Evolutionary conservation across 2,888 invertebrate species (phyloP).

Genomic region (Phyllotreta striolata): DNA sequence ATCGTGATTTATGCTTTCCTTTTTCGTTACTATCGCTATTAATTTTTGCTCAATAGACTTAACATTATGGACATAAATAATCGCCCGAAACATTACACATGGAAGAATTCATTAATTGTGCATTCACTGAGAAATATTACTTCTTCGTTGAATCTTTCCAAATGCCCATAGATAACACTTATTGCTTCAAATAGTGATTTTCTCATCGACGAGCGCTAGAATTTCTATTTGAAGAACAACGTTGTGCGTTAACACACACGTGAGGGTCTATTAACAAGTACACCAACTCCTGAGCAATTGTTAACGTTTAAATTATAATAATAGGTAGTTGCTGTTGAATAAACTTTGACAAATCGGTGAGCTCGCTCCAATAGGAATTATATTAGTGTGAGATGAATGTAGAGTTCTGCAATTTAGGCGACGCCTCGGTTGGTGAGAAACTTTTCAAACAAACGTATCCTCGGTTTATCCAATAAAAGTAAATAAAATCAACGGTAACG

Average conservation of each 20-base stretch:
- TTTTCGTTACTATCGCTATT: too few species aligned
- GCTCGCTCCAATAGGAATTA: conserved; percentile 7
- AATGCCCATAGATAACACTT: too few species aligned
- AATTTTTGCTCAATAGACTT: too few species aligned
- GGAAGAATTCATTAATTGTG: too few species aligned
- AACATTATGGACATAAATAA: too few species aligned
- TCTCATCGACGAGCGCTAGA: background rate
- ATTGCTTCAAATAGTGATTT: background rate
- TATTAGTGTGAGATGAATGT: conserved; percentile 1
- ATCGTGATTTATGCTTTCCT: background rate
- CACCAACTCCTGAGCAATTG: conserved; percentile 14
- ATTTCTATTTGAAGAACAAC: background rate
- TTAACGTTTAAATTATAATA: background rate
- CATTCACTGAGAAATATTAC: too few species aligned
- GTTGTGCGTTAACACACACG: background rate
- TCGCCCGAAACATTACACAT: too few species aligned
- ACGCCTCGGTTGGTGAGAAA: background rate
- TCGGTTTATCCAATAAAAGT: background rate
- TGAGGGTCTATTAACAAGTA: background rate
- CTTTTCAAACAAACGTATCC: background rate
- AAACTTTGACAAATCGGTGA: conserved; percentile 14
- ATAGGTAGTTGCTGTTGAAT: conserved; percentile 10
- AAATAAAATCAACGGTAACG: too few species aligned
- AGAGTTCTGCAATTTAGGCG: background rate
- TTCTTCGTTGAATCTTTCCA: too few species aligned